Base-by-base conservation (phyloP, 2,888 invertebrate species). In the Phortica okadai region DNA sequence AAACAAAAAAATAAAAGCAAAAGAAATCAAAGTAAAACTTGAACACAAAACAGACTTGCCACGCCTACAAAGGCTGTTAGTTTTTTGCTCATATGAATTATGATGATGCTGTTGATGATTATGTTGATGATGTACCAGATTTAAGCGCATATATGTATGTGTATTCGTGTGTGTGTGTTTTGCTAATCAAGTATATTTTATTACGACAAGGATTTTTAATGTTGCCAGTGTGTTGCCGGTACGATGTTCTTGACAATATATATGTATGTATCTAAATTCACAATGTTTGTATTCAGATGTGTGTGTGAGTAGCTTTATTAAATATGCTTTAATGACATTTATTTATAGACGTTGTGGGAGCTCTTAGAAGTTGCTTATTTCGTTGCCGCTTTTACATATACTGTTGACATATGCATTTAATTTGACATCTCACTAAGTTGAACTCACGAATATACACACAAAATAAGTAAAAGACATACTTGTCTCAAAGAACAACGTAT, bases 271-370 rank as follows among this genome's bases (percentile, higher is more conserved):
- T 41, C 6, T 10, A 41, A 64, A 10, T 16, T 14, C n/a, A 58
- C 6, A 6, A 11, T 14, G 58, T 25, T 54, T 45, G 21, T 73
- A 33, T 50, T 25, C 42, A 4, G 54, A 7, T 21, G 64, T 41
- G 59, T 59, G 41, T n/a, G 58, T 45, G 73, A 16, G 75, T 77
- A 74, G 78, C 77, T 79, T 81, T 79, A 82, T 82, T 81, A 81
- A 82, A 81, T 81, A 80, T 80, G 81, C 81, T 80, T 80, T 80
- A 82, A 82, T 81, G 82, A 80, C 81, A 80, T 80, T 81, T 80
- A 82, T 80, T 82, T 81, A 81, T 79, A 66, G 64, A 33, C 41
- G 64, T 10, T 66, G 64, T 66, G 64, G 64, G 64, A 33, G 41
- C 41, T 66, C 41, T 66, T 33, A 33, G 59, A 14, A 10, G 41